Base-by-base conservation (phyloP, 2,113 vertebrate species). In the Paratilapia polleni region DNA sequence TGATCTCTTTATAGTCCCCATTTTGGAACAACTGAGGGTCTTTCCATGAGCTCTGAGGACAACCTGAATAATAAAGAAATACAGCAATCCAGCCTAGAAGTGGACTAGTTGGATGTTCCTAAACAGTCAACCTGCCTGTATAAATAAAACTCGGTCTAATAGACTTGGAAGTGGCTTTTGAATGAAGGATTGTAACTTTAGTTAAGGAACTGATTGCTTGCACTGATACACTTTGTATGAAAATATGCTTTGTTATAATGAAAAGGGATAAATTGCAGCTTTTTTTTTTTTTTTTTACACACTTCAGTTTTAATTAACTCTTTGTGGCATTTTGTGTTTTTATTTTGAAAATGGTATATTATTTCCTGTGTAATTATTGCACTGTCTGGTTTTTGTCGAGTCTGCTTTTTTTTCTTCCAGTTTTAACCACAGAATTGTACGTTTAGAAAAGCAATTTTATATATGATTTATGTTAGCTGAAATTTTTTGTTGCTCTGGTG, bases 291-390 rank as follows among this genome's bases (percentile, higher is more conserved):
- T 68, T 74, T 64, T 78, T 86, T 75, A 36, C 13, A n/a, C 78
- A 14, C 60, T 38, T 84, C 17, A 41, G 1, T 57, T 52, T 59
- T 60, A 63, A 73, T 36, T 63, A 66, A 28, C 31, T 43, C 63
- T 31, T 8, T 15, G 26, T 74, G 78, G 6, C 59, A 26, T 74
- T 82, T 85, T 38, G 2, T 31, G 68, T 61, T 58, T 68, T 75
- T 11, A 9, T 70, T 76, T 60, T 75, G 31, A 56, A 47, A 70
- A 57, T 64, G 34, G 9, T 8, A 10, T 63, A 36, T 52, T 38
- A 34, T 77, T 80, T 85, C 66, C 57, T 63, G 76, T 83, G 60
- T 80, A 83, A 83, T 83, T 54, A 62, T n/a, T n/a, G n/a, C n/a
- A n/a, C n/a, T 66, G 73, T 66, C 70, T 24, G 74, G 19, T 38